phyloP scores from a whole-genome alignment of 1,140 invertebrate species.

The Lasioglossum albipes region DNA sequence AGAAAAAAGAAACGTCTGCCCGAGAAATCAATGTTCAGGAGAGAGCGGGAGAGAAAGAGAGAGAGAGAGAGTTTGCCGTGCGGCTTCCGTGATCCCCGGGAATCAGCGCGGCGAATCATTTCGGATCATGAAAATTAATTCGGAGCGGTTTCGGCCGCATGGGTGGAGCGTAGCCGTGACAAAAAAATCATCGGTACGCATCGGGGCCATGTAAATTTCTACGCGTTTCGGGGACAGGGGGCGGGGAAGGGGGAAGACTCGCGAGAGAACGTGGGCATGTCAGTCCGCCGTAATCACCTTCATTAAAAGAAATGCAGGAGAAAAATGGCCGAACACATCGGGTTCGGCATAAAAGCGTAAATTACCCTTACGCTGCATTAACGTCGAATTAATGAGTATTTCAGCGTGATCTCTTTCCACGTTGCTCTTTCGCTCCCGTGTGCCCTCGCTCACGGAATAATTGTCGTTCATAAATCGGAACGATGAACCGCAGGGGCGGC shows the following conservation, averaged over 20 bases:
- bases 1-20: too few relatives aligned
- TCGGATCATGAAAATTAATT: too few relatives aligned
- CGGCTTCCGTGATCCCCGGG: too few relatives aligned
- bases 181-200: too few relatives aligned
- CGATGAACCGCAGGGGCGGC: conserved; percentile 5
- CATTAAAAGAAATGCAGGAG: conserved; percentile 38
- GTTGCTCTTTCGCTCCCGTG: background rate
- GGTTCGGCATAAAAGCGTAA: conserved; percentile 37
- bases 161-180: too few relatives aligned
- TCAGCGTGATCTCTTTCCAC: conserved; percentile 24
- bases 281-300: conserved; percentile 23
- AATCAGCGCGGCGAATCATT: too few relatives aligned
- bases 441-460: conserved; percentile 4
- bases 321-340: background rate
- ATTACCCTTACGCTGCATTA: conserved; percentile 38
- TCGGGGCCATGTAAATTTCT: background rate
- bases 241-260: background rate
- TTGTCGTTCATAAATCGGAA: conserved; percentile 36
- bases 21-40: too few relatives aligned
- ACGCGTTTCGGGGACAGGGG: background rate
- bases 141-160: too few relatives aligned
- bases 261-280: background rate
- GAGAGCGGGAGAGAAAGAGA: too few relatives aligned
- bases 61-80: too few relatives aligned
- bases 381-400: conserved; percentile 47